Evolutionary conservation across 2,797 vertebrate species (phyloP).

Genomic region (Catamblyrhynchus diadema): DNA sequence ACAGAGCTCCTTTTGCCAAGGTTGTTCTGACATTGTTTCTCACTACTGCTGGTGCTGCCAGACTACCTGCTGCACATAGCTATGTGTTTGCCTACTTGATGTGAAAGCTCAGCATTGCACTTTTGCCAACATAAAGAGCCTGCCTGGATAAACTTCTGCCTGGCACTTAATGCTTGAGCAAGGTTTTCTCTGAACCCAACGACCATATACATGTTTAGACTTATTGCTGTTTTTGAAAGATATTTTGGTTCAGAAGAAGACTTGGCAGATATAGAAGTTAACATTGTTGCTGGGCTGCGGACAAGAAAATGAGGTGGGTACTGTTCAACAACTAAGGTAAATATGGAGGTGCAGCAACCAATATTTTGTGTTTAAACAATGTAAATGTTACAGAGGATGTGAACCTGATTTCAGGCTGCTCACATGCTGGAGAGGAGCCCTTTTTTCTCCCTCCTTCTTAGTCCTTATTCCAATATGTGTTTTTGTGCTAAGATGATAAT

Average conservation of each 20-base stretch:
- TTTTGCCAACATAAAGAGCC: background rate
- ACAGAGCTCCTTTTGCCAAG: background rate
- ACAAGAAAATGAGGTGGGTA: conserved; percentile 40
- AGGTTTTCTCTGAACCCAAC: background rate
- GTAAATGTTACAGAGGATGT: background rate
- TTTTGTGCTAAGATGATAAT: accelerated
- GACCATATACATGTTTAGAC: background rate
- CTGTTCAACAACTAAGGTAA: background rate
- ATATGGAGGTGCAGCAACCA: background rate
- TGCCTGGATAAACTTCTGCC: background rate
- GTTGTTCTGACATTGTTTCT: background rate
- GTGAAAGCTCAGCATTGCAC: background rate
- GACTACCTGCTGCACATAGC: background rate
- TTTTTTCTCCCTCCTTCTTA: background rate
- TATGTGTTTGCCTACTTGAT: background rate
- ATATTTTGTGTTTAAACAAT: background rate
- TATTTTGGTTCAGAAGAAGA: background rate
- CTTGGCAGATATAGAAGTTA: background rate
- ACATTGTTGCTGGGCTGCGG: background rate
- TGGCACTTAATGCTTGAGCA: background rate
- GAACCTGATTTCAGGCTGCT: background rate
- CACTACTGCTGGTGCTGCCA: background rate
- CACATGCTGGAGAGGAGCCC: background rate
- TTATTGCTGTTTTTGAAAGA: background rate
- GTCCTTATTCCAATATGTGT: background rate